These are phyloP conservation scores for Acomys russatus DNA, from an alignment of 2,797 vertebrate genomes.

Conservation along the genomic window DNA sequence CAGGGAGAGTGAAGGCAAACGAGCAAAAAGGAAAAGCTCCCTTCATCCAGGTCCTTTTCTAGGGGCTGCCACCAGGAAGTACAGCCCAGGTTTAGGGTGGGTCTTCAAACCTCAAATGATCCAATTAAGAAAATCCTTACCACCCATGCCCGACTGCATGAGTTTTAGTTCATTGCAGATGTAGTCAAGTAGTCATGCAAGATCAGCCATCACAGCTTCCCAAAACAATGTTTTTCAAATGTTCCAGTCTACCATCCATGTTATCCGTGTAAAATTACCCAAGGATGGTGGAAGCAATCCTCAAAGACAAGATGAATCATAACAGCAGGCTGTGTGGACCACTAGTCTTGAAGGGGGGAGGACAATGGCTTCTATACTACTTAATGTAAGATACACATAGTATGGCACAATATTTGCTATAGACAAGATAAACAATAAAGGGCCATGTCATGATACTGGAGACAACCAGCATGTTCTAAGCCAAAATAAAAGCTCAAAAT, in stretches of 20 bases:
- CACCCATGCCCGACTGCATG: not conserved
- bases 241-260: not conserved
- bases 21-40: not conserved
- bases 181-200: not conserved
- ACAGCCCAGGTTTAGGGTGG: not conserved
- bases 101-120: not conserved
- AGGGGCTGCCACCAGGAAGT: not conserved
- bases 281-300: not conserved
- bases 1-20: not conserved
- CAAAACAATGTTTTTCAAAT: slow-evolving; percentile 42
- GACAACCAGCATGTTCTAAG: not conserved
- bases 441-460: not conserved
- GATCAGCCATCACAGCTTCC: not conserved
- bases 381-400: not conserved
- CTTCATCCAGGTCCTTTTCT: not conserved
- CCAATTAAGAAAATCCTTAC: not conserved
- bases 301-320: not conserved
- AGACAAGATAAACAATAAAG: not conserved
- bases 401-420: not conserved
- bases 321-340: not conserved
- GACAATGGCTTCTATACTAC: too few relatives aligned
- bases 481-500: not conserved
- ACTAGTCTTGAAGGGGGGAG: not conserved
- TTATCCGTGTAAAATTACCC: slow-evolving; percentile 19
- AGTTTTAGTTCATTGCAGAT: not conserved